Evolutionary conservation across 2,888 invertebrate species (phyloP).

Genomic region (Amiota communis): DNA sequence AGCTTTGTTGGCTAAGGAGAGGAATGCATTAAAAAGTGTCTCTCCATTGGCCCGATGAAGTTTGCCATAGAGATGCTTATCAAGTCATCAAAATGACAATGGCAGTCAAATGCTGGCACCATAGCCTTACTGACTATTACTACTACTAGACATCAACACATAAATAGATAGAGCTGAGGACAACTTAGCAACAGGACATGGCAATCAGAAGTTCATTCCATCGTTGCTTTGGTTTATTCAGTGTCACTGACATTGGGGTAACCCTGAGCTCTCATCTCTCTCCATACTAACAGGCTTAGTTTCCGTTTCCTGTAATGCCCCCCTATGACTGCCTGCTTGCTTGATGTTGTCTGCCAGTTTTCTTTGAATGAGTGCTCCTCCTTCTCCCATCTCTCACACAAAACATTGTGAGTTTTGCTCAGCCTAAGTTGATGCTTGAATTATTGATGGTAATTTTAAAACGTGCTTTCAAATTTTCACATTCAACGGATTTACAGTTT

Average conservation of each 20-base stretch:
- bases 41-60: constrained; percentile 33
- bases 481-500: constrained; percentile 65
- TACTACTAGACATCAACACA: constrained; percentile 19
- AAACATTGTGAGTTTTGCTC: too few species aligned
- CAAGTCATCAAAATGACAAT: constrained; percentile 61
- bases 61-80: constrained; percentile 46
- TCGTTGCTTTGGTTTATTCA: neutral
- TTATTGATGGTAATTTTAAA: constrained; percentile 68
- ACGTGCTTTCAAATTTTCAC: constrained; percentile 67
- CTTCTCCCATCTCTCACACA: too few species aligned
- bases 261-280: constrained; percentile 18
- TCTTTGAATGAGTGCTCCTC: too few species aligned
- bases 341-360: too few species aligned
- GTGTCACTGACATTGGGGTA: constrained; percentile 54
- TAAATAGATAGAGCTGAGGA: constrained; percentile 40
- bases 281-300: constrained; percentile 16
- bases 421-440: constrained; percentile 43
- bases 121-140: neutral
- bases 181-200: constrained; percentile 8
- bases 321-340: neutral
- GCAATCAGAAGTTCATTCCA: neutral
- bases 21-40: constrained; percentile 17
- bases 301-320: constrained; percentile 21
- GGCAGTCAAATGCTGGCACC: constrained; percentile 42
- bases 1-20: constrained; percentile 10